Conservation (phyloP, 2,888 invertebrate genomes). For the Merodon equestris region DNA sequence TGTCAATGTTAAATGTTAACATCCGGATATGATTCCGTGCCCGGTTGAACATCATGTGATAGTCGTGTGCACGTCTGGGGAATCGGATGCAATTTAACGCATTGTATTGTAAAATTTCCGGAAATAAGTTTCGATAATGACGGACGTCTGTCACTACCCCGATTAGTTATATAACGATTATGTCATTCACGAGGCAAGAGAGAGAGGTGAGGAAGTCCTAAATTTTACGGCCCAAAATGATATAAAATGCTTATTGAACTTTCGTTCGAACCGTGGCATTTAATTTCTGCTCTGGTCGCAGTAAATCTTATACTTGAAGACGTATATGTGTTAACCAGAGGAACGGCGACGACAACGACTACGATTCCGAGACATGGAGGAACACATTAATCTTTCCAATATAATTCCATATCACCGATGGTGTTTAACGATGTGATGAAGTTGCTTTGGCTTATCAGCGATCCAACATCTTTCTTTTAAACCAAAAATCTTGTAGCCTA, state of each 20-base stretch:
- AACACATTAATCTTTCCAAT: slow-evolving; percentile 48
- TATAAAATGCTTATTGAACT: no score
- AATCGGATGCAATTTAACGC: not conserved
- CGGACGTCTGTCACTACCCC: no score
- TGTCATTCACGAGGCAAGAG: no score
- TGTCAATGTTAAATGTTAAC: slow-evolving; percentile 28
- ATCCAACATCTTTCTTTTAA: slow-evolving; percentile 37
- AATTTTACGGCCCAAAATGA: no score
- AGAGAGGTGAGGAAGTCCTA: no score
- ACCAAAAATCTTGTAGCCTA: not conserved
- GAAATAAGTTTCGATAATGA: no score
- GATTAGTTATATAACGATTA: no score
- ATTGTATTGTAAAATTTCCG: not conserved
- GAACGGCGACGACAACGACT: no score
- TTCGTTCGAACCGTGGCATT: no score
- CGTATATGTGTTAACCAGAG: no score
- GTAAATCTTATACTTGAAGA: no score
- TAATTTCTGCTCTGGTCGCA: no score
- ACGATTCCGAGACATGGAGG: not conserved
- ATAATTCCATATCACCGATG: slow-evolving; percentile 34
- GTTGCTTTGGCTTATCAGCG: slow-evolving; percentile 47
- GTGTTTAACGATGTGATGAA: slow-evolving; percentile 61
- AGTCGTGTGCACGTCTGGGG: not conserved
- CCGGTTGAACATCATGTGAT: slow-evolving; percentile 1
- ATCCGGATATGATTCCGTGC: slow-evolving; percentile 30